These are phyloP conservation scores for Amblyopsis hoosieri DNA, from an alignment of 2,797 vertebrate species.

Conservation along the genomic window DNA sequence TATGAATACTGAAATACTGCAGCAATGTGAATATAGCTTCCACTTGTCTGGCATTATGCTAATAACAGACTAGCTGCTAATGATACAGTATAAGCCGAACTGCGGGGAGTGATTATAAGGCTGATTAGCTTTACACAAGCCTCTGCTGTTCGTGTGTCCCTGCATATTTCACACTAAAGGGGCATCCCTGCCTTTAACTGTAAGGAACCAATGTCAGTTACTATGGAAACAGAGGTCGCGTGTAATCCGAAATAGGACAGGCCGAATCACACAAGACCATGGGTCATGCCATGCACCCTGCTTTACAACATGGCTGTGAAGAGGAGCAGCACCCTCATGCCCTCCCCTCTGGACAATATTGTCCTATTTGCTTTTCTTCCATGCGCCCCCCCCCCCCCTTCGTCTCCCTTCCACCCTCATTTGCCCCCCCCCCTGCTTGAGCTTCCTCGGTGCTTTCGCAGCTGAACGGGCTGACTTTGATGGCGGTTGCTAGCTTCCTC, in stretches of 20 bases:
- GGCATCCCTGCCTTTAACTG: conserved; percentile 36
- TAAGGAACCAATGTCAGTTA: conserved; percentile 56
- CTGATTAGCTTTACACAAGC: conserved; percentile 16
- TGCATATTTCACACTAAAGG: conserved; percentile 29
- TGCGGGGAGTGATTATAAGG: no score
- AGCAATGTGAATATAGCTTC: conserved; percentile 43
- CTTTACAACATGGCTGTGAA: not conserved
- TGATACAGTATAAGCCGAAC: no score
- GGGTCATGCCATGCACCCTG: conserved; percentile 32
- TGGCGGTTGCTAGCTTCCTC: conserved; percentile 41
- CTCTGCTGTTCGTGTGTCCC: conserved; percentile 42
- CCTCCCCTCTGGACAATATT: conserved; percentile 39
- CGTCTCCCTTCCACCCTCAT: conserved; percentile 32
- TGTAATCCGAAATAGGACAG: conserved; percentile 46
- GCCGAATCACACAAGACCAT: conserved; percentile 36
- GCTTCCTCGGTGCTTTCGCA: conserved; percentile 47
- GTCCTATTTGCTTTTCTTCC: conserved; percentile 34
- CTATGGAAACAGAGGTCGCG: conserved; percentile 68
- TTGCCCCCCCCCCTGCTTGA: conserved; percentile 38
- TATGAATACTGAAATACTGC: conserved; percentile 34
- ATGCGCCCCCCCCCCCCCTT: conserved; percentile 15
- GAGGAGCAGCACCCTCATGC: no score
- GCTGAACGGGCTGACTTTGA: conserved; percentile 57
- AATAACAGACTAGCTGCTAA: conserved; percentile 49
- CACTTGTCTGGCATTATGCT: conserved; percentile 46